A percentile compares a stretch with the other conserved stretches of the same genome.
These are phyloP conservation scores for Copsychus sechellarum DNA, from an alignment of 2,113 vertebrate genomes.

Conservation along the genomic window DNA sequence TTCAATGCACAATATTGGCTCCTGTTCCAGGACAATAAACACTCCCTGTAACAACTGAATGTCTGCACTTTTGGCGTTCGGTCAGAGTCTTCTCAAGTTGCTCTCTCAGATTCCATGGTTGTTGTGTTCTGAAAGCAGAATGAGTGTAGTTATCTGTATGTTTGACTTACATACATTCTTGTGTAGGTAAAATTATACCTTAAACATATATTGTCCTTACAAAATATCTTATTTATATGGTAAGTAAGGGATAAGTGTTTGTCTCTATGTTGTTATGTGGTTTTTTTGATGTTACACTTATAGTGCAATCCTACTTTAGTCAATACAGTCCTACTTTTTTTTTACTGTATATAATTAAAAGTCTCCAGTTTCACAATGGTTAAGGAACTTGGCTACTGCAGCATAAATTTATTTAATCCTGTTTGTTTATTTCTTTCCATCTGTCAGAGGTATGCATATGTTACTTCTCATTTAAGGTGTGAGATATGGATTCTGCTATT, in stretches of 20 bases:
- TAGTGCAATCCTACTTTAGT: neutral
- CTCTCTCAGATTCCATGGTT: neutral
- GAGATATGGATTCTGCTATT: neutral
- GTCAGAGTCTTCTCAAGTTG: neutral
- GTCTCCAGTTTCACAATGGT: neutral
- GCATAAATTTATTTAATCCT: neutral
- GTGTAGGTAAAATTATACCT: neutral
- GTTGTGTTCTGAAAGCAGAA: neutral
- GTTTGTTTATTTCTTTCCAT: neutral
- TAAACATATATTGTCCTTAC: neutral
- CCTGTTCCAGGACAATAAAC: constrained; percentile 13
- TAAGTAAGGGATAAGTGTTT: neutral
- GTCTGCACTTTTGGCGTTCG: neutral
- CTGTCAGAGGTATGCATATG: neutral
- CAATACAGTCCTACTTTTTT: neutral
- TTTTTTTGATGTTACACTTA: neutral
- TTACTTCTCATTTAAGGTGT: neutral
- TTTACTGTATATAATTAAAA: neutral
- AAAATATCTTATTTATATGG: neutral
- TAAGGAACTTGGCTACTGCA: neutral
- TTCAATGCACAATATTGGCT: constrained; percentile 32
- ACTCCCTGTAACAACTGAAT: constrained; percentile 9
- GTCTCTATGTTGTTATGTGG: neutral
- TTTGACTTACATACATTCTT: neutral
- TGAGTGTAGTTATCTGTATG: neutral